A percentile compares a stretch with the other conserved stretches of the same genome.
Conservation (phyloP, 2,888 invertebrate species). For the Cantharis nigra region DNA sequence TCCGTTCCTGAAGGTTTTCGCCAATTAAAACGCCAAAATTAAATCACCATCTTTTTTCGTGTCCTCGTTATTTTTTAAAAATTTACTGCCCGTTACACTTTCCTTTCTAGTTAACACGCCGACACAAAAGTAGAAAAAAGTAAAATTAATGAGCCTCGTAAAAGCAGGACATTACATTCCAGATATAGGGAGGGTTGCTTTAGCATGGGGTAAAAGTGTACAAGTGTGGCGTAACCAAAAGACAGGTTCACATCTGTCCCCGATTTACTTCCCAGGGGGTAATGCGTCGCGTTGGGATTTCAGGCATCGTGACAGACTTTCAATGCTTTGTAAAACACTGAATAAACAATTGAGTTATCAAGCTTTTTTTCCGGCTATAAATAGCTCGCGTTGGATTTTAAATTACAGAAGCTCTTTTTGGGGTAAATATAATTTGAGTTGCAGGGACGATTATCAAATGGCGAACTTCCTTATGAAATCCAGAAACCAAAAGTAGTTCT, state of each 20-base stretch:
- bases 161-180: conserved; percentile 22
- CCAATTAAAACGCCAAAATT: background rate
- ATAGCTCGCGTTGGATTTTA: background rate
- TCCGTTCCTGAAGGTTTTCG: background rate
- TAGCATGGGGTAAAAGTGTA: conserved; percentile 29
- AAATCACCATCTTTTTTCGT: background rate
- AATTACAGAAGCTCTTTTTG: background rate
- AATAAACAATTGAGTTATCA: background rate
- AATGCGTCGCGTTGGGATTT: conserved; percentile 17
- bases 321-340: background rate
- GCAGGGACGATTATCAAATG: too few species aligned
- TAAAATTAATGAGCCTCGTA: conserved; percentile 25
- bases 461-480: too few species aligned
- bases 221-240: conserved; percentile 32
- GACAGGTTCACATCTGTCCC: conserved; percentile 38
- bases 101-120: background rate
- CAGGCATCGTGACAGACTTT: background rate
- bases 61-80: background rate
- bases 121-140: conserved; percentile 4
- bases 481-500: too few species aligned
- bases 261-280: conserved; percentile 32
- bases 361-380: background rate
- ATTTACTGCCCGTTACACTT: background rate
- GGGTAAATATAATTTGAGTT: background rate
- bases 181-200: conserved; percentile 25